phyloP scores from a whole-genome alignment of 2,113 vertebrate species.

The Labeo catla region DNA sequence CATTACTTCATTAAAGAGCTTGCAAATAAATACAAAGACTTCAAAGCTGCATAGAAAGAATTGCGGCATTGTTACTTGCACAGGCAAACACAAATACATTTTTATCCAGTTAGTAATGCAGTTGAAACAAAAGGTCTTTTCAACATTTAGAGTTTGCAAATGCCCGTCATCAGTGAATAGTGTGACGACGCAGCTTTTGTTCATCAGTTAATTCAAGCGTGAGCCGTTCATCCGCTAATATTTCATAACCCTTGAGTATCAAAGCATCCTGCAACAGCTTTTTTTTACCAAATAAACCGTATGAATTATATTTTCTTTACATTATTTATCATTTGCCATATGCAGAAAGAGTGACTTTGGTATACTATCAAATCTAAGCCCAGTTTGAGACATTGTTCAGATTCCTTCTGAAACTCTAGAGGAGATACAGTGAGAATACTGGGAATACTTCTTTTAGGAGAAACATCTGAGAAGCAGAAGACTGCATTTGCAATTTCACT shows the following conservation, averaged over 20 bases:
- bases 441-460: no score
- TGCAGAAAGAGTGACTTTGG: not conserved
- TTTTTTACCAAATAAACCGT: not conserved
- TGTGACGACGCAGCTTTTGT: not conserved
- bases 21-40: no score
- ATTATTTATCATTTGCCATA: not conserved
- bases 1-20: no score
- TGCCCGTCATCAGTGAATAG: no score
- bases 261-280: not conserved
- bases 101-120: not conserved
- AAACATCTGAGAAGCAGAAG: no score
- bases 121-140: not conserved
- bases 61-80: not conserved
- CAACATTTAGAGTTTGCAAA: not conserved
- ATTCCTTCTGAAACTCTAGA: no score
- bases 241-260: not conserved
- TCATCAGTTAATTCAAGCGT: not conserved
- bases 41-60: no score
- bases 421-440: no score
- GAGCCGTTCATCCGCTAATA: not conserved
- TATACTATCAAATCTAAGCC: no score
- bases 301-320: not conserved
- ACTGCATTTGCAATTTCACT: no score
- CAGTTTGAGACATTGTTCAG: not conserved
- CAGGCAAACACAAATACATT: not conserved